Evolutionary conservation across 2,113 vertebrate genomes (phyloP).

Genomic region (Mola mola): DNA sequence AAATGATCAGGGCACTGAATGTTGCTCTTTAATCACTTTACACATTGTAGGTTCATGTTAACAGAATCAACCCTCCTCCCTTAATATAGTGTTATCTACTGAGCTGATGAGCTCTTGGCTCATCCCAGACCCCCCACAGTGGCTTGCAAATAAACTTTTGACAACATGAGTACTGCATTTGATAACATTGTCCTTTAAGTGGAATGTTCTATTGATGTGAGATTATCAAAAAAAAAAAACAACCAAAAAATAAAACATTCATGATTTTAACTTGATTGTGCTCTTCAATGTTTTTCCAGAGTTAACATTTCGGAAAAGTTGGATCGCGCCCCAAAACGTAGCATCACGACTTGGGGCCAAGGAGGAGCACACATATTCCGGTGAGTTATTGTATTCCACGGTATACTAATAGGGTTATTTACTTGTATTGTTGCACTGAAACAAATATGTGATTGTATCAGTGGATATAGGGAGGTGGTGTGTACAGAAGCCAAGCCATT

Average conservation of each 20-base stretch:
- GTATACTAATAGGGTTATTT: constrained; percentile 2
- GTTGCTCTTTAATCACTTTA: too few species aligned
- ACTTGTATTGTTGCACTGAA: neutral
- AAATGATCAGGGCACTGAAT: too few species aligned
- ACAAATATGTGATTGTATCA: constrained; percentile 2
- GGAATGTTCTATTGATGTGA: too few species aligned
- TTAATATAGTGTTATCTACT: too few species aligned
- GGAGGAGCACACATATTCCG: constrained; percentile 23
- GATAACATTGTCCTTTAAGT: neutral
- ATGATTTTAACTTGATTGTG: constrained; percentile 8
- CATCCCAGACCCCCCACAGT: too few species aligned
- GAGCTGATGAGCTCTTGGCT: too few species aligned
- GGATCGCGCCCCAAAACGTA: constrained; percentile 15
- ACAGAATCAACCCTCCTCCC: too few species aligned
- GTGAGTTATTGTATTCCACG: constrained; percentile 39
- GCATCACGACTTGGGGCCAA: constrained; percentile 45
- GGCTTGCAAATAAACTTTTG: too few species aligned
- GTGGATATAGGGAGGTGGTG: neutral
- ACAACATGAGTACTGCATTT: neutral
- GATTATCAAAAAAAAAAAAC: too few species aligned
- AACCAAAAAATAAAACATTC: too few species aligned
- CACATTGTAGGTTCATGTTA: too few species aligned
- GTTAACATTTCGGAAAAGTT: constrained; percentile 41
- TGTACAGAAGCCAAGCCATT: too few species aligned
- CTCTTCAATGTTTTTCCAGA: constrained; percentile 5